Evolutionary conservation across 2,797 vertebrate species (phyloP), one percentile per base, ranked within the genome.

Genomic region (Platyrinchus mystaceus): DNA sequence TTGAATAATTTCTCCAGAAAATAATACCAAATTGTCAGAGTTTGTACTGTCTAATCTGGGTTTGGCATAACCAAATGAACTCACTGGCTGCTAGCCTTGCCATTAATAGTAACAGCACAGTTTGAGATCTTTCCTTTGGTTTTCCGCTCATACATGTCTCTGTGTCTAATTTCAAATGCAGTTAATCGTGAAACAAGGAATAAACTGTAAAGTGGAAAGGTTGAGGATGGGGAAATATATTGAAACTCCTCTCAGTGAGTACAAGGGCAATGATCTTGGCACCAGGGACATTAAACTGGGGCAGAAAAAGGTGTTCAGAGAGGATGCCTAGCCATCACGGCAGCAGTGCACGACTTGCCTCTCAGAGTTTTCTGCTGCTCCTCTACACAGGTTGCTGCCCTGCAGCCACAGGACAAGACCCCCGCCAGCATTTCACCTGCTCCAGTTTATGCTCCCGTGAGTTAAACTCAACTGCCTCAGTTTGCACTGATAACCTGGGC

Each of bases 381-480:
- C 47, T 62, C 55, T 16, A 24, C 37, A 9, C 0, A 0, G 10
- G 18, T n/a, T 16, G 1, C 28, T 59, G 62, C 26, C 43, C 37
- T 5, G 1, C 58, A 70, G 81, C 24, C 3, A 2, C 62, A 56
- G 47, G 44, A 59, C 5, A 5, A 77, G 66, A 68, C 14, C 28
- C 28, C 47, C 23, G 9, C 47, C 47, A 56, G 52, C 15, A 17
- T 67, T 80, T 44, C 66, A n/a, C 20, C 56, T 69, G 47, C 47
- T 84, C 39, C 60, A 24, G 34, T 47, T 52, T 59, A 41, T 0
- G 0, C 23, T 76, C 14, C 50, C 0, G 0, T 18, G 16, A 36
- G 16, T 75, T 71, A 68, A 55, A 21, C 9, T 30, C 30, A 64
- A 3, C 46, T 53, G 27, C 59, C 50, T 56, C 26, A 12, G 8